These are phyloP conservation scores for Leptopilina myrica DNA, from an alignment of 2,888 invertebrate species.

Conservation along the genomic window DNA sequence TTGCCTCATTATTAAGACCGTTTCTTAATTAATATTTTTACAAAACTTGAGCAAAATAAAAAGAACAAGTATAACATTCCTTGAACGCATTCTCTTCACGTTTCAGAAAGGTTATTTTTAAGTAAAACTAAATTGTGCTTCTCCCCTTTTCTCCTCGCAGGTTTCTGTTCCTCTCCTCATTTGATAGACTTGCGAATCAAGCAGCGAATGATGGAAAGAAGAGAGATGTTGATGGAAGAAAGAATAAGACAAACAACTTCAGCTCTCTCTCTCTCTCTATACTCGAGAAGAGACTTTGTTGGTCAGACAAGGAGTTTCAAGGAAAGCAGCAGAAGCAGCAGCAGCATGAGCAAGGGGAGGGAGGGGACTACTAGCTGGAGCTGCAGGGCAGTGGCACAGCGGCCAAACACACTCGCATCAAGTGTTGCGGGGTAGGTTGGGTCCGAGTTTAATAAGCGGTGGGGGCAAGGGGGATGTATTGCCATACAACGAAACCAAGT, in stretches of 20 bases:
- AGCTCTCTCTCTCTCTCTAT: constrained; percentile 49
- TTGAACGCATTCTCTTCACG: constrained; percentile 54
- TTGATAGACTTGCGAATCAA: constrained; percentile 62
- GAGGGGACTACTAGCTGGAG: constrained; percentile 25
- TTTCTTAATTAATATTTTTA: too few relatives aligned
- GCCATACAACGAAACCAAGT: constrained; percentile 61
- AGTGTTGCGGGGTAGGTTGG: constrained; percentile 45
- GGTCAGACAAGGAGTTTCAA: constrained; percentile 45
- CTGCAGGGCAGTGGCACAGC: constrained; percentile 41
- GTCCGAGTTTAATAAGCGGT: constrained; percentile 40
- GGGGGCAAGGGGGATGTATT: constrained; percentile 42
- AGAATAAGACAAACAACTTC: constrained; percentile 54
- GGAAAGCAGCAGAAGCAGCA: constrained; percentile 40
- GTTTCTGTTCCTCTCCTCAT: constrained; percentile 16
- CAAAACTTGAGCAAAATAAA: too few relatives aligned
- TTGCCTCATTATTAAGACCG: too few relatives aligned
- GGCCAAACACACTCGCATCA: neutral
- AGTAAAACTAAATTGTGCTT: constrained; percentile 46
- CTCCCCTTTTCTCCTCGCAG: constrained; percentile 21
- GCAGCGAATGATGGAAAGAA: constrained; percentile 54
- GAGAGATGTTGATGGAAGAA: constrained; percentile 56
- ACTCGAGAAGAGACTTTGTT: constrained; percentile 44
- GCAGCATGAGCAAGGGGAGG: too few relatives aligned
- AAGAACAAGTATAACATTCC: constrained; percentile 43
- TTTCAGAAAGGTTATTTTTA: constrained; percentile 67